These are phyloP conservation scores for Athalia circularis DNA, from an alignment of 2,888 invertebrate species.

Conservation along the genomic window DNA sequence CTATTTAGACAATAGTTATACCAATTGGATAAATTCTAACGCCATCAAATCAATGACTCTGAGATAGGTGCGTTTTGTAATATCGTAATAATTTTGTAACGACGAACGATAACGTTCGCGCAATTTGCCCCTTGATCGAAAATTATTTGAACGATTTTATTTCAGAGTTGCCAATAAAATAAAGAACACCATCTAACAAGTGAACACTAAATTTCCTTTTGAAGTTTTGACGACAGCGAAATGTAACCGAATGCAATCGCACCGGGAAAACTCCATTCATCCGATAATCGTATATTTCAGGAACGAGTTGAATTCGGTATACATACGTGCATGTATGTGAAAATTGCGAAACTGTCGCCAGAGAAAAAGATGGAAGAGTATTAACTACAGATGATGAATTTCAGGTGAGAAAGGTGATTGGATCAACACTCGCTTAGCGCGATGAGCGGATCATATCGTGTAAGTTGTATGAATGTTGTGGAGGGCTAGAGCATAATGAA, in stretches of 20 bases:
- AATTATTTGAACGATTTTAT: neutral
- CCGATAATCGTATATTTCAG: neutral
- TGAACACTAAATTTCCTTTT: too few species aligned
- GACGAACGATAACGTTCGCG: neutral
- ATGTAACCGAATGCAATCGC: too few species aligned
- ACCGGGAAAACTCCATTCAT: too few species aligned
- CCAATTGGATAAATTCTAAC: too few species aligned
- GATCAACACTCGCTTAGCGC: neutral
- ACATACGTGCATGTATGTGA: neutral
- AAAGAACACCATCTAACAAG: neutral
- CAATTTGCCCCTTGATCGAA: neutral
- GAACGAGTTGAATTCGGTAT: neutral
- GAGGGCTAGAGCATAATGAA: too few species aligned
- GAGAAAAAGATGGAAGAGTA: too few species aligned
- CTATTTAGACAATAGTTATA: too few species aligned
- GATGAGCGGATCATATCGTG: too few species aligned
- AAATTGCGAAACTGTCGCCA: neutral
- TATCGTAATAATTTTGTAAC: neutral
- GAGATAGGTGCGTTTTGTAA: neutral
- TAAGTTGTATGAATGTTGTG: too few species aligned
- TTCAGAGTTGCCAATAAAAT: slow-evolving; percentile 25
- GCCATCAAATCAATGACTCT: too few species aligned
- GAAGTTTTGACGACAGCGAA: too few species aligned
- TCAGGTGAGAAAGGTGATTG: neutral
- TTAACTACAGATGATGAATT: neutral